Conservation (phyloP, 2,113 vertebrate species). For the Baryphthengus martii region DNA sequence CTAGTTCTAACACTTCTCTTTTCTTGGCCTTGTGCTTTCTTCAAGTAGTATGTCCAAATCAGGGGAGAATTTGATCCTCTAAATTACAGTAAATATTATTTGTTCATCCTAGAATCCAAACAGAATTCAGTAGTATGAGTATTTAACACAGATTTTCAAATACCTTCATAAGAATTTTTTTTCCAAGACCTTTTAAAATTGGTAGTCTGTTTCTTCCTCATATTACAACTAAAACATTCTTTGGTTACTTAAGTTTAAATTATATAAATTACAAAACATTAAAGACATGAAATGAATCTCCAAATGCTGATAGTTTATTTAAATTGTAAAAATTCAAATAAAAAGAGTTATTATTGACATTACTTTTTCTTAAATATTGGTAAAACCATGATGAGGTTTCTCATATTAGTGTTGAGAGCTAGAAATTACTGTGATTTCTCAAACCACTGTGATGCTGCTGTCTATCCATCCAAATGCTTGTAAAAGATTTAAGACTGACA, state of each 20-base stretch:
- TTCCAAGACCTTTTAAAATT: not conserved
- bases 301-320: not conserved
- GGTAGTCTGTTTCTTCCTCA: not conserved
- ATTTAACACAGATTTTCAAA: not conserved
- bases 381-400: not conserved
- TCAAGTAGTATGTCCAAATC: not conserved
- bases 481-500: not conserved
- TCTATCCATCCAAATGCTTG: not conserved
- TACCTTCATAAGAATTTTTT: not conserved
- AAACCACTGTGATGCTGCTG: not conserved
- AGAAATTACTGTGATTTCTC: not conserved
- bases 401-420: not conserved
- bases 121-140: not conserved
- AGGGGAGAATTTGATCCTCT: not conserved
- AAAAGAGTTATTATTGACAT: not conserved
- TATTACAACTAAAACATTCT: not conserved
- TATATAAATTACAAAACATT: not conserved
- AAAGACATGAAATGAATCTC: not conserved
- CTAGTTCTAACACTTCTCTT: not conserved
- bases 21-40: not conserved
- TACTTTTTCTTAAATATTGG: not conserved
- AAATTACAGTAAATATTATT: not conserved
- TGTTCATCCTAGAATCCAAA: not conserved
- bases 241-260: not conserved
- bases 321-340: not conserved